Evolutionary conservation across 2,113 vertebrate genomes (phyloP), one percentile per base, ranked within the genome.

Genomic region (Suricata suricatta): DNA sequence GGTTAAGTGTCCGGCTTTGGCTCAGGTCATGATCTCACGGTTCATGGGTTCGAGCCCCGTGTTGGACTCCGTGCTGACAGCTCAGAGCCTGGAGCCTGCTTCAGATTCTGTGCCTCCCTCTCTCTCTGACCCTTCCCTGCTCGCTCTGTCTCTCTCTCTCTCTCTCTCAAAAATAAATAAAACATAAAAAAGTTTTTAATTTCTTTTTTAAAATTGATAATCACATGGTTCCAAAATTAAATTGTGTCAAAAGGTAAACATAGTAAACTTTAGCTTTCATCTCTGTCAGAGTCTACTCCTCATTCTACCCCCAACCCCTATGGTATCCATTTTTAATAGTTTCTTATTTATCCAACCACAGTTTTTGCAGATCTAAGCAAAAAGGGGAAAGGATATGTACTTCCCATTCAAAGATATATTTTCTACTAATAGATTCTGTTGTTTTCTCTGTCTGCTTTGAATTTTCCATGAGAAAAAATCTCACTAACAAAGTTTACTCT

Each of bases 391-490:
- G 87, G 10, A 19, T 33, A 21, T 41, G 10, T 38, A n/a, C 33
- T 16, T 91, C 19, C 21, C 72, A 80, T 90, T 90, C 44, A 85
- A 50, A 90, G 64, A 25, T 72, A 4, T 15, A 66, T 47, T 81
- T 95, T 52, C 57, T 76, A 66, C 27, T 80, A 54, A 76, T 52
- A 68, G 57, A 77, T 64, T 60, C 33, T 81, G 5, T 5, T 54
- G 66, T 68, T 41, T 77, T 17, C 50, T 80, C 9, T 74, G 1
- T 82, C 25, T 85, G 74, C 90, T 92, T 95, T 15, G 60, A 57
- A 54, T 92, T 97, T 92, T 97, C 52, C 77, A 17, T 77, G 31
- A 91, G 83, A 94, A 52, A 90, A 68, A 77, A 93, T 50, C 57
- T 91, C 35, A 44, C 88, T 68, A 66, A 89, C 9, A 29, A 84